These are phyloP conservation scores for Lethrus apterus DNA, from an alignment of 1,140 invertebrate species.

Conservation along the genomic window DNA sequence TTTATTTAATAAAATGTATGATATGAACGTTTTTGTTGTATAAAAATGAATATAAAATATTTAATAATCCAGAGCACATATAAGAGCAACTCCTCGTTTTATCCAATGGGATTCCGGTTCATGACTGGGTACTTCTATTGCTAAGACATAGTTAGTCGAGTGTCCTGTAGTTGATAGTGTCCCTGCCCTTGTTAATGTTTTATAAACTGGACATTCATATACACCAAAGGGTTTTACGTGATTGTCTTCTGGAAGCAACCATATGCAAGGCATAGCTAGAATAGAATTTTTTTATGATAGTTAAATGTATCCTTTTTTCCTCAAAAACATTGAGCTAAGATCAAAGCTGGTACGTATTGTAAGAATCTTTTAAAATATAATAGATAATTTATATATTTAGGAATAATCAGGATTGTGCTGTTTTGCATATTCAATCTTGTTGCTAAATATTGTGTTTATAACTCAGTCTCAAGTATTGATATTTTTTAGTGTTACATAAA, in stretches of 20 bases:
- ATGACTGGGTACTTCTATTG: conserved; percentile 57
- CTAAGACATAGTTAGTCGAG: conserved; percentile 73
- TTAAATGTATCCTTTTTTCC: too few relatives aligned
- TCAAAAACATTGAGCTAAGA: too few relatives aligned
- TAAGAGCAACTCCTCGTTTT: conserved; percentile 66
- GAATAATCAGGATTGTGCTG: too few relatives aligned
- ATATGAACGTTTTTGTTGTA: background rate
- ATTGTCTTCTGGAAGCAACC: conserved; percentile 52
- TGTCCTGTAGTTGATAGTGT: conserved; percentile 71
- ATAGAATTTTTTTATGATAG: too few relatives aligned
- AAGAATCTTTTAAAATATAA: too few relatives aligned
- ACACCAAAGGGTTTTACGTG: conserved; percentile 41
- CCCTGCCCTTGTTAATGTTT: conserved; percentile 59
- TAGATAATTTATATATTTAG: too few relatives aligned
- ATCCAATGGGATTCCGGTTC: conserved; percentile 65
- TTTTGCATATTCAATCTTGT: too few relatives aligned
- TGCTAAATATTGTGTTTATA: too few relatives aligned
- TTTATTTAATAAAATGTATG: background rate
- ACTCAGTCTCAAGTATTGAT: too few relatives aligned
- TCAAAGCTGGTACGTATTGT: too few relatives aligned
- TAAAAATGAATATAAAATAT: background rate
- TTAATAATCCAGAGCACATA: conserved; percentile 70
- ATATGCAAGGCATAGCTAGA: conserved; percentile 58
- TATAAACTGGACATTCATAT: conserved; percentile 71
- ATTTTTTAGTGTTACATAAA: too few relatives aligned